Conservation (phyloP, 2,113 vertebrate genomes). For the Cololabis saira region DNA sequence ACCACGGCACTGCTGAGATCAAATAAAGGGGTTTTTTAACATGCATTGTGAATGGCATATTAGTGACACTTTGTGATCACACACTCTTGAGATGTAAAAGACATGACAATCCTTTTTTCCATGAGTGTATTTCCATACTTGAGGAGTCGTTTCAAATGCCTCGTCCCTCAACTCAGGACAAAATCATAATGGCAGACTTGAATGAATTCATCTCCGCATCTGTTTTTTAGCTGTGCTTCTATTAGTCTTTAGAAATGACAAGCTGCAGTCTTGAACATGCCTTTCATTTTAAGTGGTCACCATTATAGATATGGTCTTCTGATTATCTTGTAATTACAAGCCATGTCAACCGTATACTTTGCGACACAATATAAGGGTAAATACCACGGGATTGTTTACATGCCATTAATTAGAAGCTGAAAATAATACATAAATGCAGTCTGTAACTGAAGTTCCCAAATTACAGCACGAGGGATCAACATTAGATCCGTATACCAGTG, state of each 20-base stretch:
- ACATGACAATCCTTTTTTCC: conserved; percentile 33
- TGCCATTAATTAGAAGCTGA: background rate
- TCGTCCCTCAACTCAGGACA: conserved; percentile 31
- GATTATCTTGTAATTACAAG: conserved; percentile 11
- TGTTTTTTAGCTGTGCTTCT: background rate
- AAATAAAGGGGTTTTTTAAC: conserved; percentile 47
- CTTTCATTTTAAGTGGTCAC: background rate
- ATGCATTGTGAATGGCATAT: conserved; percentile 27
- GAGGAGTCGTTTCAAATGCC: conserved; percentile 36
- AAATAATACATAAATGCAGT: background rate
- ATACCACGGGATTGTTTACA: background rate
- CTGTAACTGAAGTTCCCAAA: background rate
- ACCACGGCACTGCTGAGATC: conserved; percentile 37
- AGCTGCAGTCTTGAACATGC: background rate
- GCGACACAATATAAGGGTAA: background rate
- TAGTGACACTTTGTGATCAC: conserved; percentile 67
- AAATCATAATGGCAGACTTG: conserved; percentile 1
- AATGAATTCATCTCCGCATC: conserved; percentile 27
- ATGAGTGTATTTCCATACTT: conserved; percentile 40
- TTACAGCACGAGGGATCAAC: background rate
- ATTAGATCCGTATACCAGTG: conserved; percentile 41
- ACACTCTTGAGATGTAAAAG: conserved; percentile 47
- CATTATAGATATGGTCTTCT: background rate
- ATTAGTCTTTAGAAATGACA: conserved; percentile 1
- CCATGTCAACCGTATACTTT: background rate